Evolutionary conservation across 2,888 invertebrate species (phyloP).

Genomic region (Steinernema hermaphroditum): DNA sequence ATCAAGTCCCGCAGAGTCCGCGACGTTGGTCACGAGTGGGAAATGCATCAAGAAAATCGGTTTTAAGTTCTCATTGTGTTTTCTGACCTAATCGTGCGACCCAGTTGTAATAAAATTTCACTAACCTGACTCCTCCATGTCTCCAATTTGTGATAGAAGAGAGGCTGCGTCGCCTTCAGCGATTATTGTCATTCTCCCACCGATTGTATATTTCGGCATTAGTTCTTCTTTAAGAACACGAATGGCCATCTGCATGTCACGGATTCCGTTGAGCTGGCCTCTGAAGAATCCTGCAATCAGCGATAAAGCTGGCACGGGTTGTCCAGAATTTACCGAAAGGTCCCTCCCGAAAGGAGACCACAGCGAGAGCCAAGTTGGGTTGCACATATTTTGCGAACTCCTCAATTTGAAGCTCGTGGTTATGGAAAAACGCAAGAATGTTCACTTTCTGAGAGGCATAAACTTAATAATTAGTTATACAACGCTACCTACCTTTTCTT

Average conservation of each 20-base stretch:
- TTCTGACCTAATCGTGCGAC: neutral
- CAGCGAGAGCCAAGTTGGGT: neutral
- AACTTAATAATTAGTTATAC: neutral
- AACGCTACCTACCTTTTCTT: neutral
- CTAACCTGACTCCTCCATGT: neutral
- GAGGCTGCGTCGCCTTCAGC: neutral
- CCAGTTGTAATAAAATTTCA: neutral
- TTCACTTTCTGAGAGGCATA: neutral
- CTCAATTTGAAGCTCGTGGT: neutral
- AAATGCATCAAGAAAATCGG: slow-evolving; percentile 12
- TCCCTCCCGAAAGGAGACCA: slow-evolving; percentile 6
- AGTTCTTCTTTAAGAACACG: neutral
- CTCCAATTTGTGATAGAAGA: neutral
- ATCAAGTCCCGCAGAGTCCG: slow-evolving; percentile 8
- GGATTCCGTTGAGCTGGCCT: neutral
- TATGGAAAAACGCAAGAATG: neutral
- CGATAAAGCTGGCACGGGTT: too few species aligned
- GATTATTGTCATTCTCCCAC: neutral
- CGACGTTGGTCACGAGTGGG: slow-evolving; percentile 25
- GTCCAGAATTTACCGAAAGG: neutral
- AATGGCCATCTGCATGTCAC: neutral
- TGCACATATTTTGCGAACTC: neutral
- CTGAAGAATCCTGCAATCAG: neutral
- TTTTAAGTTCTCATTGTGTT: neutral
- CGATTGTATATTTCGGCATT: neutral